Evolutionary conservation across 1,140 invertebrate genomes (phyloP).

Genomic region (Drosophila quadrilineata): DNA sequence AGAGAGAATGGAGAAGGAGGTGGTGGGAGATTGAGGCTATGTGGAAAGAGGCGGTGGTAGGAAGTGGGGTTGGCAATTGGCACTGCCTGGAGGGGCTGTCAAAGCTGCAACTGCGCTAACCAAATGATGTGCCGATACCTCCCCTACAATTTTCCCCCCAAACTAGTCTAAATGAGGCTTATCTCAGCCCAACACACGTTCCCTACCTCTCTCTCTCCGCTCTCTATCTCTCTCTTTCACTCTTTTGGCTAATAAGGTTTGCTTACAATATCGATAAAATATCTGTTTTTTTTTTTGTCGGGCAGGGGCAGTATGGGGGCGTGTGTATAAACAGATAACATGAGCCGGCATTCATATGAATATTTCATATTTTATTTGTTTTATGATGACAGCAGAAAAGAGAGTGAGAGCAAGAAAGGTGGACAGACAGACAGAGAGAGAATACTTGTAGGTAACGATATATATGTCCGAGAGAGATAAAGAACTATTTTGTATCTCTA

Average conservation of each 20-base stretch:
- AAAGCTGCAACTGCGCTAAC: conserved; percentile 12
- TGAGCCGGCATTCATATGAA: conserved; percentile 57
- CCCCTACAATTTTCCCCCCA: no score
- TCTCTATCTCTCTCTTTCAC: not conserved
- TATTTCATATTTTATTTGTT: conserved; percentile 56
- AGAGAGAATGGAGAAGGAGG: not conserved
- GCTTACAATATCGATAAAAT: conserved; percentile 64
- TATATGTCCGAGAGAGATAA: conserved; percentile 11
- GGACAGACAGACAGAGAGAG: conserved; percentile 3
- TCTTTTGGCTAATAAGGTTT: conserved; percentile 45
- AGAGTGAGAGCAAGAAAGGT: not conserved
- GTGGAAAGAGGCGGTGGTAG: no score
- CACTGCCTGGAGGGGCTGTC: not conserved
- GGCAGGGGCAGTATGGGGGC: not conserved
- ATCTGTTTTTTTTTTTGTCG: conserved; percentile 22
- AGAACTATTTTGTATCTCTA: conserved; percentile 24
- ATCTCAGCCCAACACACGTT: no score
- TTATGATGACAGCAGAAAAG: conserved; percentile 30
- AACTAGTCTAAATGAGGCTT: conserved; percentile 22
- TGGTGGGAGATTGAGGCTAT: no score
- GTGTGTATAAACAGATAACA: conserved; percentile 42
- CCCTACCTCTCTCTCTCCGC: not conserved
- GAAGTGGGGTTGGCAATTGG: no score
- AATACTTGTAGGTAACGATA: not conserved
- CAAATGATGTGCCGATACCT: not conserved